Base-by-base conservation (phyloP, 2,888 invertebrate species). In the Platycheirus albimanus region DNA sequence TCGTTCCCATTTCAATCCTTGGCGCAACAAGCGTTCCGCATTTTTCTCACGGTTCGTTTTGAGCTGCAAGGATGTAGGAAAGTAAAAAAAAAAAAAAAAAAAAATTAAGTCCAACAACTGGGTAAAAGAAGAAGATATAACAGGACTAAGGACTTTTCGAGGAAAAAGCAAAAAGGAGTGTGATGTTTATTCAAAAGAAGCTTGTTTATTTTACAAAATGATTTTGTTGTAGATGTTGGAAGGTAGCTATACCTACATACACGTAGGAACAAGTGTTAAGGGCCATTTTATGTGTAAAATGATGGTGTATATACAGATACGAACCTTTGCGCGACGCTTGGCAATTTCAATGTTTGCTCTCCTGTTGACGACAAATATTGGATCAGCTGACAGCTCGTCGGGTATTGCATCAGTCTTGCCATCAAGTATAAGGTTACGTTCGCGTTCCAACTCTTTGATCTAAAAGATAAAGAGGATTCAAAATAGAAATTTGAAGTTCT, bases 381-480 rank as follows among this genome's bases (percentile, higher is more conserved):
- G 94, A 91, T 94, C 94, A 78, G 92, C 90, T n/a, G 92, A 91
- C 88, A 94, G 91, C 87, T 93, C 93, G 13, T 91, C 88, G 0
- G 94, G 93, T 75, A 93, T 93, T 71, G 93, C 91, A 85, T 92
- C 90, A 30, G 93, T 92, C 86, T 92, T 92, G 30, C 94, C 93
- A 80, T 92, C 92, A 45, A 94, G 91, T 66, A 94, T 93, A 85
- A 94, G 88, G 86, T 92, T 92, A 84, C 94, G 93, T 81, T 94
- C 93, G 41, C 94, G 91, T 88, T 93, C 93, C 85, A 93, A 90
- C 89, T 94, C 94, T 86, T 92, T 92, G 38, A 90, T 89, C 92
- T 93, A 85, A 1, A 56, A 8, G 19, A 61, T 20, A 10, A 64
- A 11, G 24, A 38, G 30, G 11, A 17, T 45, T 77, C 49, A 61